phyloP scores from a whole-genome alignment of 2,888 invertebrate genomes.

The Nasonovia ribisnigri region DNA sequence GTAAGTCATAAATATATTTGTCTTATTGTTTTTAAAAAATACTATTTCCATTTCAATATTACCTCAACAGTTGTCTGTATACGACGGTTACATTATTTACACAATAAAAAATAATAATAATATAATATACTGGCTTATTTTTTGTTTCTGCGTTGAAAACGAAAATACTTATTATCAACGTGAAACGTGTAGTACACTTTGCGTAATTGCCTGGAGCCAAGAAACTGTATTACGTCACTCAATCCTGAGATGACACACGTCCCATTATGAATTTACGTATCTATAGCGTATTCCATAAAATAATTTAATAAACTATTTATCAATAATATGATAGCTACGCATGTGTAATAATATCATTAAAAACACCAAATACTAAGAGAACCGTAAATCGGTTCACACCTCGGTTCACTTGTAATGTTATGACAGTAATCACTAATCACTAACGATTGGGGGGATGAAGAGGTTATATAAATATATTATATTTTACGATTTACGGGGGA shows the following conservation, averaged over 20 bases:
- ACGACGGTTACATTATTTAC: background rate
- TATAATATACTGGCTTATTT: background rate
- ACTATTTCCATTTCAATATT: background rate
- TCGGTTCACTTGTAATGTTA: background rate
- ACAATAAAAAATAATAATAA: background rate
- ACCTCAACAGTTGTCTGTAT: background rate
- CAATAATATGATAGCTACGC: background rate
- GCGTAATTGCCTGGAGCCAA: background rate
- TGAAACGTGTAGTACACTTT: background rate
- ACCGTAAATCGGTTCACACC: background rate
- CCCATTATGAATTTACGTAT: background rate
- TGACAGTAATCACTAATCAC: background rate
- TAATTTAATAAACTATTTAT: background rate
- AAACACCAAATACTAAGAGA: background rate
- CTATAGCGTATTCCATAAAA: background rate
- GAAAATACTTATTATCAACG: background rate
- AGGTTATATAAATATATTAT: background rate
- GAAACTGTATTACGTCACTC: background rate
- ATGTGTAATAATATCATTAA: background rate
- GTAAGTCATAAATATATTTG: background rate
- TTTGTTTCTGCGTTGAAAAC: background rate
- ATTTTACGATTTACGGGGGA: background rate
- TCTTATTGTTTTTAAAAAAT: background rate
- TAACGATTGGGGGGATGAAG: background rate
- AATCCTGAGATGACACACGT: background rate